phyloP scores from a whole-genome alignment of 2,113 vertebrate species.

The Sardina pilchardus region DNA sequence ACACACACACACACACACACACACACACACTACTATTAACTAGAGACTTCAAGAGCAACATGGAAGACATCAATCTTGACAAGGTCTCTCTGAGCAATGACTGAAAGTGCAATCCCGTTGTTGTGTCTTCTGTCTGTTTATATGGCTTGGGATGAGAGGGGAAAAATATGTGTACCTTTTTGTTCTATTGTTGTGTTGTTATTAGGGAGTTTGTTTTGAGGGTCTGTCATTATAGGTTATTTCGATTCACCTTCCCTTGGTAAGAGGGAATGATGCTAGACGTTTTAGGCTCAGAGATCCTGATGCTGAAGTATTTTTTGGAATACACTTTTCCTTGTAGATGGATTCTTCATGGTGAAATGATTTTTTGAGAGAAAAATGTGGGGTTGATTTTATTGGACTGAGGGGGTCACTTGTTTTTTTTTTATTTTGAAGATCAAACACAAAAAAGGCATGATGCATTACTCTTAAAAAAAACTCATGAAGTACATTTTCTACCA shows the following conservation, averaged over 20 bases:
- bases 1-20: slow-evolving; percentile 48
- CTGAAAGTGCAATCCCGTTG: slow-evolving; percentile 63
- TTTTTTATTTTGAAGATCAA: slow-evolving; percentile 13
- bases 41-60: slow-evolving; percentile 59
- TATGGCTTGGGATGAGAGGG: slow-evolving; percentile 34
- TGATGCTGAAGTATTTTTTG: not conserved
- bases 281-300: not conserved
- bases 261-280: not conserved
- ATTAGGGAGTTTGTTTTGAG: slow-evolving; percentile 25
- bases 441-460: slow-evolving; percentile 14
- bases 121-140: slow-evolving; percentile 60
- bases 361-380: not conserved
- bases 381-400: not conserved
- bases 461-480: slow-evolving; percentile 5
- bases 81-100: slow-evolving; percentile 71
- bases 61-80: slow-evolving; percentile 73
- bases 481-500: slow-evolving; percentile 1
- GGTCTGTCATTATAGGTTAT: not conserved
- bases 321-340: not conserved
- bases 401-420: slow-evolving; percentile 6
- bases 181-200: slow-evolving; percentile 29
- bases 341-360: slow-evolving; percentile 20
- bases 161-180: not conserved
- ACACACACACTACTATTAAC: slow-evolving; percentile 66
- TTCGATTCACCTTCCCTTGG: not conserved